Base-by-base conservation (phyloP, 2,113 vertebrate species). In the Corapipo altera region DNA sequence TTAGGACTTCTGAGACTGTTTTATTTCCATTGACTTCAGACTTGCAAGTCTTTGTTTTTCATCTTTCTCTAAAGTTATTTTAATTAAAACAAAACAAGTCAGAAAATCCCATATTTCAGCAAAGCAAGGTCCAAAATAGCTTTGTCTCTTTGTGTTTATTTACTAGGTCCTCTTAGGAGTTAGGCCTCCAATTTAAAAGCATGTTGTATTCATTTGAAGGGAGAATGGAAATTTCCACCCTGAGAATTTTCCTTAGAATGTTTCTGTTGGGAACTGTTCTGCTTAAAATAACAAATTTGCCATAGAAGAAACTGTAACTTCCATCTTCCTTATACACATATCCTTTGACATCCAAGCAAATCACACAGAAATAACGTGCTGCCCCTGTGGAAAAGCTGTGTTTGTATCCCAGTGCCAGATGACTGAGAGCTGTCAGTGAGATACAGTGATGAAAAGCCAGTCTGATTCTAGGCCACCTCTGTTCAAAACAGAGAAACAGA, bases 71-170 rank as follows among this genome's bases (percentile, higher is more conserved):
- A 77, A 92, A 93, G 48, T 86, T 90, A 90, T 64, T 93, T 96
- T 89, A 96, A 97, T 93, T 95, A 93, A 96, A 91, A 91, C 7
- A 65, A 92, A 95, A 83, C 76, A 91, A 93, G 76, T 58, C 39
- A 77, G 66, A 93, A 97, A 96, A 88, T 76, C 64, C 54, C 71
- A 76, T 18, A 22, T 89, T 95, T 95, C 71, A 88, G 55, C 54
- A 85, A 88, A 88, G 74, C 62, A 79, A 62, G 77, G n/a, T 89
- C 95, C 72, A 93, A 95, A 92, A 84, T 84, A 95, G 76, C 71
- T 35, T 79, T 83, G 62, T 89, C 85, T 93, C 77, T 89, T 87
- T 85, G 32, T 88, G 46, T 88, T 96, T 95, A 75, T 75, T 91
- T 80, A 66, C 51, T 35, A 79, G 77, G n/a, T 88, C 46, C 95